A percentile compares a stretch with the other conserved stretches of the same genome.
phyloP scores from a whole-genome alignment of 2,888 invertebrate genomes.

The Habrosyne pyritoides region DNA sequence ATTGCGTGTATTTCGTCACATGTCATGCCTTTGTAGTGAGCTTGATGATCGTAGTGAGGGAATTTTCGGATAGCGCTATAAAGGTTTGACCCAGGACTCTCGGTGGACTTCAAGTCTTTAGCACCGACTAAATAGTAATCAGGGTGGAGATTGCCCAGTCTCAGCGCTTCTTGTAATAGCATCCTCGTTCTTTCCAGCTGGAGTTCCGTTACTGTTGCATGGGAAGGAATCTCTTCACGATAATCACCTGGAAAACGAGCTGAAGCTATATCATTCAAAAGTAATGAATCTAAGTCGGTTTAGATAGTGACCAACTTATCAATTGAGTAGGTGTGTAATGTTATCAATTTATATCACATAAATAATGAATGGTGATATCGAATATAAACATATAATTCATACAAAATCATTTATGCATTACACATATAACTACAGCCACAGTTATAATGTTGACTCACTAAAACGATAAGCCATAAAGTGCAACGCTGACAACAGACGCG shows the following conservation, averaged over 20 bases:
- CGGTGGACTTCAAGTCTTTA: slow-evolving; percentile 46
- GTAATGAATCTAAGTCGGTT: no score
- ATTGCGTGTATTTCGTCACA: slow-evolving; percentile 49
- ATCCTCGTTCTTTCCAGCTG: slow-evolving; percentile 51
- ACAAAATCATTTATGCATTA: no score
- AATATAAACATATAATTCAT: no score
- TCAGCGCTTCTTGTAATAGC: slow-evolving; percentile 57
- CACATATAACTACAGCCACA: no score
- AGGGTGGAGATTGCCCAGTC: slow-evolving; percentile 47
- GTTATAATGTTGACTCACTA: no score
- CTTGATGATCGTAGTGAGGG: slow-evolving; percentile 49
- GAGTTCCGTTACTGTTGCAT: slow-evolving; percentile 46
- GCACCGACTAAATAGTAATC: slow-evolving; percentile 60
- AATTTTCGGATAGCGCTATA: slow-evolving; percentile 51
- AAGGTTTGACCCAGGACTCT: slow-evolving; percentile 64
- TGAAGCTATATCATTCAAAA: not conserved
- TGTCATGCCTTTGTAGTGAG: slow-evolving; percentile 38
- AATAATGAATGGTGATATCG: no score
- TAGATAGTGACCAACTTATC: no score
- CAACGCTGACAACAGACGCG: slow-evolving; percentile 4
- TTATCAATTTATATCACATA: no score
- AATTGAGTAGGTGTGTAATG: no score
- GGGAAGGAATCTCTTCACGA: slow-evolving; percentile 47
- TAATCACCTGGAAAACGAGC: slow-evolving; percentile 63
- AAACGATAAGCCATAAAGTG: slow-evolving; percentile 1